Conservation (phyloP, 2,888 invertebrate genomes). For the Agrypnus murinus region DNA sequence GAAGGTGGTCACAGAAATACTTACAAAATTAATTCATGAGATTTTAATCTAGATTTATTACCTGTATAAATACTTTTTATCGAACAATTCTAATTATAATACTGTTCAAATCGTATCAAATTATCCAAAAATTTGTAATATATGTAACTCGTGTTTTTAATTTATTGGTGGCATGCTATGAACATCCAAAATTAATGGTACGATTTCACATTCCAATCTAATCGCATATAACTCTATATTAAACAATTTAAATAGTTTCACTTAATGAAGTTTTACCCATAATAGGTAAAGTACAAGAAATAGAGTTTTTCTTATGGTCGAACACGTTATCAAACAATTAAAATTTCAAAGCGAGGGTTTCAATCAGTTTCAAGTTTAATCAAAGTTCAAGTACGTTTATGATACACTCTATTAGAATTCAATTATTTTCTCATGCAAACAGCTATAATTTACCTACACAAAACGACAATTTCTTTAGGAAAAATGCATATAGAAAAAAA, state of each 20-base stretch:
- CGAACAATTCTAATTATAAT: too few relatives aligned
- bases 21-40: too few relatives aligned
- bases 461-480: not conserved
- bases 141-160: too few relatives aligned
- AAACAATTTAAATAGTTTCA: constrained; percentile 9
- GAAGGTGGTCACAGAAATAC: too few relatives aligned
- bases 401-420: constrained; percentile 44
- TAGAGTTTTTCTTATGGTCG: constrained; percentile 6
- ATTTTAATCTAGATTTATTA: too few relatives aligned
- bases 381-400: constrained; percentile 42
- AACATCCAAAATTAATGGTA: constrained; percentile 13
- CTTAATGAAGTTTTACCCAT: constrained; percentile 14
- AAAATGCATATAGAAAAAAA: constrained; percentile 1
- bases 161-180: too few relatives aligned
- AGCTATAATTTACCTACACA: constrained; percentile 20
- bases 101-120: too few relatives aligned
- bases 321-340: constrained; percentile 38
- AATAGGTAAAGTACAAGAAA: constrained; percentile 16
- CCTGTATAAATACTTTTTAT: too few relatives aligned
- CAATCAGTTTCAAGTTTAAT: constrained; percentile 35
- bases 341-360: constrained; percentile 30
- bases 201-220: constrained; percentile 5
- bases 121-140: too few relatives aligned
- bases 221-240: constrained; percentile 10
- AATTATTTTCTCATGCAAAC: constrained; percentile 39